A percentile compares a stretch with the other conserved stretches of the same genome.
Evolutionary conservation across 2,113 vertebrate genomes (phyloP).

Genomic region (Oxyruncus cristatus): DNA sequence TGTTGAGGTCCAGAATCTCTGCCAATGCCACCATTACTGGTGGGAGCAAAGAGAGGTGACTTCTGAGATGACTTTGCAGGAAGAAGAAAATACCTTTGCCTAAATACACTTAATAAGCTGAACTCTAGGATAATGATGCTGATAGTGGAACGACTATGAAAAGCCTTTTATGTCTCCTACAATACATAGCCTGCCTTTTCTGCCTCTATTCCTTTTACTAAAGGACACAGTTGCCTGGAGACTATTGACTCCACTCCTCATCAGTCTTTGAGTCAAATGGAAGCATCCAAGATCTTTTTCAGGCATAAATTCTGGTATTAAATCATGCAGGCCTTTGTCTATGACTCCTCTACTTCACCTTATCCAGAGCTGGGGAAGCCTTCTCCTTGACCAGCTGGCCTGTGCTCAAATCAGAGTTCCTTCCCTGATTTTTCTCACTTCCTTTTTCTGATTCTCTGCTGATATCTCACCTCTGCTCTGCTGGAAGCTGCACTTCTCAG

Average conservation of each 20-base stretch:
- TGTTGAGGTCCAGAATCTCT: not conserved
- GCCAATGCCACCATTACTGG: not conserved
- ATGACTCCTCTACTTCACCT: not conserved
- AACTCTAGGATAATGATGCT: not conserved
- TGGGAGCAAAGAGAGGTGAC: not conserved
- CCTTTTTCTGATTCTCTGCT: not conserved
- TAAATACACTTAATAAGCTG: not conserved
- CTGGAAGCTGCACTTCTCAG: not conserved
- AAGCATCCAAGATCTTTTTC: not conserved
- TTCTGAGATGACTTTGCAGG: not conserved
- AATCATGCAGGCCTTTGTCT: not conserved
- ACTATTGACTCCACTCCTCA: not conserved
- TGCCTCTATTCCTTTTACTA: not conserved
- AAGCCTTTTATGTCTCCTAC: not conserved
- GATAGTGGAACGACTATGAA: not conserved
- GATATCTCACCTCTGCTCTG: not conserved
- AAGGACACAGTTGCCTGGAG: not conserved
- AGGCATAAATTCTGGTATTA: not conserved
- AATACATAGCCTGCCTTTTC: not conserved
- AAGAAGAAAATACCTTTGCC: not conserved
- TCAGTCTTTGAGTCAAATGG: not conserved
- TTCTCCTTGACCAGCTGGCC: not conserved
- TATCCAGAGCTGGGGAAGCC: not conserved
- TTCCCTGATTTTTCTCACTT: not conserved
- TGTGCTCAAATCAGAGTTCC: not conserved